phyloP scores from a whole-genome alignment of 2,113 vertebrate species.

The Leptosomus discolor region DNA sequence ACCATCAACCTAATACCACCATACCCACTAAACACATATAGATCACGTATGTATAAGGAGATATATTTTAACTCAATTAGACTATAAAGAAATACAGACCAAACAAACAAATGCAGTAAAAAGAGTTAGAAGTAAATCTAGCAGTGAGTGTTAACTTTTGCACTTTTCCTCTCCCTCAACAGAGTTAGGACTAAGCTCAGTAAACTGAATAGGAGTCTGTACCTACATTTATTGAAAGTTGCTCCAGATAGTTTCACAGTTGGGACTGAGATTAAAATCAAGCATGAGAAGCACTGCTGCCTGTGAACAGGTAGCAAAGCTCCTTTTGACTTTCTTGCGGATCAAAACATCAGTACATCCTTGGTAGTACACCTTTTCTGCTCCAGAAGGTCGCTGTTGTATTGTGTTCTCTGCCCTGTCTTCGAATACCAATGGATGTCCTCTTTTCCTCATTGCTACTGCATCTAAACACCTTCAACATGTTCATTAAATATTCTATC shows the following conservation, averaged over 20 bases:
- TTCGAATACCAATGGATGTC: background rate
- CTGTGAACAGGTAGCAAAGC: background rate
- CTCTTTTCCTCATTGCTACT: background rate
- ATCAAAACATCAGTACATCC: background rate
- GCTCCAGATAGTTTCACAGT: background rate
- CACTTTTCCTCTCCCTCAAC: background rate
- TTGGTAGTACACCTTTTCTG: background rate
- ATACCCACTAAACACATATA: too few relatives aligned
- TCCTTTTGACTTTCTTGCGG: background rate
- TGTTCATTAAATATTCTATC: background rate
- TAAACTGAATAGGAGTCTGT: background rate
- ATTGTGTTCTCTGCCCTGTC: background rate
- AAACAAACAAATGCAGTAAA: background rate
- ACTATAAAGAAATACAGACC: background rate
- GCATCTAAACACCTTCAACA: background rate
- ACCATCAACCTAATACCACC: too few relatives aligned
- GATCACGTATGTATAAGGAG: background rate
- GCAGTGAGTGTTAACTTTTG: background rate
- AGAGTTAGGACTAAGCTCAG: background rate
- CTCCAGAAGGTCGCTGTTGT: background rate
- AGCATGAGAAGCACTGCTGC: fast-evolving
- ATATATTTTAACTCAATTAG: background rate
- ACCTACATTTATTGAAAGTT: background rate
- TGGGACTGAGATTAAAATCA: background rate
- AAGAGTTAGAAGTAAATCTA: background rate